Conservation (phyloP, 2,797 vertebrate genomes). For the Eleutherodactylus coqui region DNA sequence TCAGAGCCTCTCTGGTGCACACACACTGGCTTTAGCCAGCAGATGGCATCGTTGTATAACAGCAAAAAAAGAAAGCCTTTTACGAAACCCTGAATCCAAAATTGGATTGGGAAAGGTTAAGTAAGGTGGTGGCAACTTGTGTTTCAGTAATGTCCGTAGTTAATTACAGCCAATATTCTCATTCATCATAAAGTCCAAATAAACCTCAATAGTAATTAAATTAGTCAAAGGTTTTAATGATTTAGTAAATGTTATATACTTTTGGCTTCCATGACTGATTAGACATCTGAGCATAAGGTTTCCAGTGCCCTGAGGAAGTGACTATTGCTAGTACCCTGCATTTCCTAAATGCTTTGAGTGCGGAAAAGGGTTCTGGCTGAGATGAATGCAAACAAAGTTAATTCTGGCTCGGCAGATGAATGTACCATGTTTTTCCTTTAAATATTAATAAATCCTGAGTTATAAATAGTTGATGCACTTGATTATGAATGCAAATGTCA, state of each 20-base stretch:
- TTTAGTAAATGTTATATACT: conserved; percentile 2
- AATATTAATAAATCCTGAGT: conserved; percentile 28
- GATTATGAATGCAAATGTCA: conserved; percentile 46
- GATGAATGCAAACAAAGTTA: neutral
- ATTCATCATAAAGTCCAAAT: neutral
- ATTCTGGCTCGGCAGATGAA: conserved; percentile 42
- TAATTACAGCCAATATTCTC: neutral
- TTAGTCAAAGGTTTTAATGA: too few relatives aligned
- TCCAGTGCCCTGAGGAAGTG: neutral
- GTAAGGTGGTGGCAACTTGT: neutral
- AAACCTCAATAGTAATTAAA: neutral
- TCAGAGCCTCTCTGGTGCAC: too few relatives aligned
- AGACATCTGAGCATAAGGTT: conserved; percentile 2
- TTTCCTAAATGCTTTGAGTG: neutral
- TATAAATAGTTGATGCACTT: conserved; percentile 46
- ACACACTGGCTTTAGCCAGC: too few relatives aligned
- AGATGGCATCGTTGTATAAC: too few relatives aligned
- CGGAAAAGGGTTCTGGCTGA: neutral
- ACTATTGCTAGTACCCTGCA: neutral
- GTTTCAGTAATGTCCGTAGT: neutral
- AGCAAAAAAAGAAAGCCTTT: too few relatives aligned
- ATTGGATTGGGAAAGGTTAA: too few relatives aligned
- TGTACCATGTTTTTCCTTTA: conserved; percentile 37
- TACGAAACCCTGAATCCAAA: too few relatives aligned
- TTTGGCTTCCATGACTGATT: neutral